Percentiles rank a stretch among this genome's conserved stretches.
Conservation (phyloP, 2,888 invertebrate genomes). For the Tholera decimalis region DNA sequence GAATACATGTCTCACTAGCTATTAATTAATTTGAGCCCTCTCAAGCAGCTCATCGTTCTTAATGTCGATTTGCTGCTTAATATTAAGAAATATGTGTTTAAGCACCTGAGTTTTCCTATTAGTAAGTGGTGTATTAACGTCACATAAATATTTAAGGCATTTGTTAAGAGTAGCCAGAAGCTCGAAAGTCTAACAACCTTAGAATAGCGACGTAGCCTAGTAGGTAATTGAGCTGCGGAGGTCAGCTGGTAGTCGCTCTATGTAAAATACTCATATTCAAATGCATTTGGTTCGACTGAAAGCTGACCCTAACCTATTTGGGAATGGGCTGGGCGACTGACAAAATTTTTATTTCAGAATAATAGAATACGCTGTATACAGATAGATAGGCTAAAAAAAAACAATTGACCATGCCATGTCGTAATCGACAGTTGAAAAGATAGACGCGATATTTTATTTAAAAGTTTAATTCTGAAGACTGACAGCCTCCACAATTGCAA, state of each 20-base stretch:
- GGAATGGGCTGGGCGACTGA: constrained; percentile 5
- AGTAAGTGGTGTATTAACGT: neutral
- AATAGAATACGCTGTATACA: neutral
- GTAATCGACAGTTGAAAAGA: neutral
- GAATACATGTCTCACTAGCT: neutral
- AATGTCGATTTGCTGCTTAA: neutral
- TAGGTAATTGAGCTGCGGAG: constrained; percentile 8
- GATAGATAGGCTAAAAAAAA: neutral
- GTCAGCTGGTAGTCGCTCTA: constrained; percentile 11
- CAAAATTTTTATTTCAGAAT: constrained; percentile 16
- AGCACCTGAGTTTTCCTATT: neutral
- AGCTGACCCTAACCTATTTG: constrained; percentile 20
- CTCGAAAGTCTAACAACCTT: constrained; percentile 14
- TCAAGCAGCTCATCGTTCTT: neutral
- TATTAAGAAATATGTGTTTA: neutral
- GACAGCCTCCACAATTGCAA: too few species aligned
- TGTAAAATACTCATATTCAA: constrained; percentile 12
- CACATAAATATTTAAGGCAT: constrained; percentile 4
- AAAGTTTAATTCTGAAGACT: too few species aligned
- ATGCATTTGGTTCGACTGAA: constrained; percentile 5
- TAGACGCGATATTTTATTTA: neutral
- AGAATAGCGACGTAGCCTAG: constrained; percentile 13
- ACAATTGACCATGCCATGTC: neutral
- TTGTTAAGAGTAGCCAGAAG: neutral
- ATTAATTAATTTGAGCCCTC: neutral